phyloP scores from a whole-genome alignment of 2,797 vertebrate genomes.

The Myiothlypis coronata region DNA sequence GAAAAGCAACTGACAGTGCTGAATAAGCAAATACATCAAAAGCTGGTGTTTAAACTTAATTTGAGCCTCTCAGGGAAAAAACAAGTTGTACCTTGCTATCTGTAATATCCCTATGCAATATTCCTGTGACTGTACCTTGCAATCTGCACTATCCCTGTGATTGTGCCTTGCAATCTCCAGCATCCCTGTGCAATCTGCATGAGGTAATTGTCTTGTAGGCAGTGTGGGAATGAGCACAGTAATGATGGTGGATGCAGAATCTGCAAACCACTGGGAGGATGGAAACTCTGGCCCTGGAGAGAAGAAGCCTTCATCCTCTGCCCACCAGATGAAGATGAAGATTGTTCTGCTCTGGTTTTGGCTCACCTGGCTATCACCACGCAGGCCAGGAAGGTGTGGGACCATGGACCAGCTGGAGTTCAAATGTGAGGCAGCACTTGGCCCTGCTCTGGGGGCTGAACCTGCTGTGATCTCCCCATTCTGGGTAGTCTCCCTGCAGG shows the following conservation, averaged over 20 bases:
- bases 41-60: constrained; percentile 9
- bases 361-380: not conserved
- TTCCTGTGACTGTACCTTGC: not conserved
- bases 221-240: not conserved
- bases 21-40: constrained; percentile 41
- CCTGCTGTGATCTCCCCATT: accelerated
- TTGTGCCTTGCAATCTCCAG: not conserved
- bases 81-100: not conserved
- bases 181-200: not conserved
- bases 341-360: not conserved
- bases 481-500: not conserved
- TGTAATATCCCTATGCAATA: not conserved
- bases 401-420: not conserved
- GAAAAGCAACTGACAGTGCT: not conserved
- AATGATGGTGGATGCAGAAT: not conserved
- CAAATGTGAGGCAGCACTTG: not conserved
- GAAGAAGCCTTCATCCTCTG: not conserved
- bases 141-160: not conserved
- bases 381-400: not conserved
- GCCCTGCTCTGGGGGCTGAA: not conserved
- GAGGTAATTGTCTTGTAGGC: not conserved
- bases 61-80: not conserved
- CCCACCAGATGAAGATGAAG: not conserved
- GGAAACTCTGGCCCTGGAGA: not conserved
- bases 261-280: not conserved